phyloP scores from a whole-genome alignment of 2,797 vertebrate species.

The Chiroxiphia lanceolata region DNA sequence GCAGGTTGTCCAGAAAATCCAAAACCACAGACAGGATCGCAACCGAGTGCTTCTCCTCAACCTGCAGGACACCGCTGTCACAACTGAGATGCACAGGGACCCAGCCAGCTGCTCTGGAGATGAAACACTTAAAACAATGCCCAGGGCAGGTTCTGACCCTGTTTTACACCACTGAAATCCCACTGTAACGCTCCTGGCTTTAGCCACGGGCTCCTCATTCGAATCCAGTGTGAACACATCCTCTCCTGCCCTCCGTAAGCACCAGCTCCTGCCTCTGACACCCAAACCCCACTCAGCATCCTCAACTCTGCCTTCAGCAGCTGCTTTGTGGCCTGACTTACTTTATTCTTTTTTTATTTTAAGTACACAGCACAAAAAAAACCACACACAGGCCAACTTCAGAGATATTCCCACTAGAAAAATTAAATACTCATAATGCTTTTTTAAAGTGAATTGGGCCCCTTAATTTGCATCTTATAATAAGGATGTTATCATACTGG shows the following conservation, averaged over 20 bases:
- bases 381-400: conserved; percentile 72
- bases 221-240: not conserved
- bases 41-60: not conserved
- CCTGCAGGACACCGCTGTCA: not conserved
- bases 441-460: conserved; percentile 81
- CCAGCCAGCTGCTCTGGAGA: not conserved
- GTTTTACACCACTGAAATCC: not conserved
- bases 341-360: conserved; percentile 23
- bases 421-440: conserved; percentile 84
- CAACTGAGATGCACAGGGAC: fast-evolving
- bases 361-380: conserved; percentile 68
- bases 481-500: conserved; percentile 82
- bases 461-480: conserved; percentile 84
- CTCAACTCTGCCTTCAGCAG: not conserved
- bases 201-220: fast-evolving
- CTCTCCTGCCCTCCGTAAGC: not conserved
- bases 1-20: not conserved
- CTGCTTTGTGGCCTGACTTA: not conserved
- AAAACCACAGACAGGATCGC: not conserved
- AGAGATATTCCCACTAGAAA: conserved; percentile 81
- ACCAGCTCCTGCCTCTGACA: not conserved
- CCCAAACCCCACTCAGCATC: not conserved
- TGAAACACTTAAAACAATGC: not conserved
- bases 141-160: not conserved
- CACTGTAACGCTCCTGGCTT: not conserved